Evolutionary conservation across 2,797 vertebrate species (phyloP).

Genomic region (Carduelis carduelis): DNA sequence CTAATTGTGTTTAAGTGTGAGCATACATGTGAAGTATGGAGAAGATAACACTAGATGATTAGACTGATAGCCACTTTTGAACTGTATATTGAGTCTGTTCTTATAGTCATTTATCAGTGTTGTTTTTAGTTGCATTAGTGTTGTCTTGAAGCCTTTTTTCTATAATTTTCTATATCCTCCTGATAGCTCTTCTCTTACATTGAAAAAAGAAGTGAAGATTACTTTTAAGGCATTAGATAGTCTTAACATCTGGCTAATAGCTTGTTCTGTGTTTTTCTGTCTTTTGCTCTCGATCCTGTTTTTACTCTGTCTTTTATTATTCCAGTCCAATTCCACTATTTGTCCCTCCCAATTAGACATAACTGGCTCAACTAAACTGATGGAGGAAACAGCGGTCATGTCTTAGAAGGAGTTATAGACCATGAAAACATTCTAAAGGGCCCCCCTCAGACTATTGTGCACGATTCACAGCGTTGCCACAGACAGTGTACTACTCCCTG

Average conservation of each 20-base stretch:
- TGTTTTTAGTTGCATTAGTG: background rate
- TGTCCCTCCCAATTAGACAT: background rate
- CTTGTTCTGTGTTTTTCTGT: background rate
- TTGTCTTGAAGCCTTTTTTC: background rate
- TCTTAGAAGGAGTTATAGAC: background rate
- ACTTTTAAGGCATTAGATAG: background rate
- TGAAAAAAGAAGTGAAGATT: background rate
- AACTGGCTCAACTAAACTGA: background rate
- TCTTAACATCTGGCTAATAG: background rate
- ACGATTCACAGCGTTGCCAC: rapidly evolving
- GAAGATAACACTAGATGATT: background rate
- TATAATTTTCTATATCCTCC: background rate
- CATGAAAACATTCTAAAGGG: background rate
- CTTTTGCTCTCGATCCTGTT: background rate
- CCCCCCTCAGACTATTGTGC: too few species aligned
- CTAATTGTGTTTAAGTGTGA: background rate
- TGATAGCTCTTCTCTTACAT: rapidly evolving
- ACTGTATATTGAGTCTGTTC: background rate
- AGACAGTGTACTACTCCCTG: rapidly evolving
- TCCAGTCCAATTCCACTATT: background rate
- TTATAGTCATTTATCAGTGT: background rate
- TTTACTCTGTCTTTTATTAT: background rate
- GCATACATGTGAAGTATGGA: background rate
- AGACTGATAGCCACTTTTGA: background rate
- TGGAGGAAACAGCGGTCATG: background rate